phyloP scores from a whole-genome alignment of 2,888 invertebrate genomes.

The Lasioglossum malachurum region DNA sequence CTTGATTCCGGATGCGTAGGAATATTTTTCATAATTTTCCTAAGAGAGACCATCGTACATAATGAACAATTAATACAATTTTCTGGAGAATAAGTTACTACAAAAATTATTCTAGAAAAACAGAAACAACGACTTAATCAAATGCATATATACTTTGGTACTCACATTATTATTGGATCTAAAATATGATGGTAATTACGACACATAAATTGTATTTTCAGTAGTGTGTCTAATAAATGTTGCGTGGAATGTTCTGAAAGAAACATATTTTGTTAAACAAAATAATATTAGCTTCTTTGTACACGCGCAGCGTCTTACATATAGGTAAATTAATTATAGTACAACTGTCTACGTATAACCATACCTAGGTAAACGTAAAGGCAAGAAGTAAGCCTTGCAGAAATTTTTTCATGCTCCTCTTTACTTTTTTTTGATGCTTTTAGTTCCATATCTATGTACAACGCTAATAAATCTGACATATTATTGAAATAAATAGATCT shows the following conservation, averaged over 20 bases:
- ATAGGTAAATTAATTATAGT: not conserved
- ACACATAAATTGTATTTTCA: constrained; percentile 80
- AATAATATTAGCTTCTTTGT: not conserved
- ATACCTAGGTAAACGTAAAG: constrained; percentile 81
- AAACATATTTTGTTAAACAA: constrained; percentile 31
- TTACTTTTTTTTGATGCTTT: constrained; percentile 81
- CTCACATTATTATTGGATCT: constrained; percentile 82
- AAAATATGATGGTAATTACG: constrained; percentile 79
- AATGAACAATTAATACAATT: not conserved
- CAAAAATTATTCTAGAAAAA: not conserved
- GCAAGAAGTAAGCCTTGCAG: constrained; percentile 78
- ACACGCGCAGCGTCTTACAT: not conserved
- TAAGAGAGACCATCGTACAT: constrained; percentile 56
- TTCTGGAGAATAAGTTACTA: not conserved
- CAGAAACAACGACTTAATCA: not conserved
- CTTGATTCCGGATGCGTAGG: constrained; percentile 76
- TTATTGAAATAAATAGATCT: constrained; percentile 81
- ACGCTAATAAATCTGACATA: constrained; percentile 84
- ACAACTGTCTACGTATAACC: constrained; percentile 10
- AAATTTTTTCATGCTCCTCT: constrained; percentile 78
- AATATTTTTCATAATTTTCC: constrained; percentile 80
- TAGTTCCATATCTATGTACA: constrained; percentile 85
- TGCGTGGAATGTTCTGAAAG: constrained; percentile 82
- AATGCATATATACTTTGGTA: constrained; percentile 49
- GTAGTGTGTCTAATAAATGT: constrained; percentile 80